These are phyloP conservation scores for Bombylius major DNA, from an alignment of 2,888 invertebrate genomes.

Conservation along the genomic window DNA sequence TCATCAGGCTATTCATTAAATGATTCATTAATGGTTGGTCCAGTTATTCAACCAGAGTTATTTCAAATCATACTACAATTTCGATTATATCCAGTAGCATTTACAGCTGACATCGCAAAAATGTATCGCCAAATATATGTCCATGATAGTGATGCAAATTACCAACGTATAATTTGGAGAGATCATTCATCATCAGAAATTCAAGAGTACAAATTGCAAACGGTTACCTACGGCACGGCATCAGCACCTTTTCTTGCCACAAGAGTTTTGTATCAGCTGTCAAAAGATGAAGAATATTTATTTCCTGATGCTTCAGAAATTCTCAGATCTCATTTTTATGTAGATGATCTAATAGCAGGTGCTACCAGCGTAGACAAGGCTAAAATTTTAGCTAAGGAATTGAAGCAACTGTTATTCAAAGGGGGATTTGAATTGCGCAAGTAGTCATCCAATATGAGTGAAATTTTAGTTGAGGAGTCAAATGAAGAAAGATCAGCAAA, in stretches of 20 bases:
- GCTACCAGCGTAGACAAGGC: no score
- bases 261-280: slow-evolving; percentile 7
- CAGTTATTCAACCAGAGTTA: slow-evolving; percentile 15
- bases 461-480: no score
- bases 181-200: slow-evolving; percentile 1
- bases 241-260: slow-evolving; percentile 12
- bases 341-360: neutral
- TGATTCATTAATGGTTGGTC: slow-evolving; percentile 14
- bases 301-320: neutral
- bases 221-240: slow-evolving; percentile 10
- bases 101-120: slow-evolving; percentile 17
- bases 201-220: slow-evolving; percentile 4
- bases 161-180: slow-evolving; percentile 14
- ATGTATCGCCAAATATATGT: slow-evolving; percentile 8
- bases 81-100: slow-evolving; percentile 2
- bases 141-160: slow-evolving; percentile 1
- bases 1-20: slow-evolving; percentile 1
- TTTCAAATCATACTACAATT: neutral
- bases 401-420: no score
- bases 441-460: no score
- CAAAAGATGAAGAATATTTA: neutral
- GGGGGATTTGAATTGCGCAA: no score
- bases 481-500: no score
- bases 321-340: neutral
- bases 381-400: no score